Conservation (phyloP, 2,113 vertebrate genomes). For the Acrocephalus kingi region DNA sequence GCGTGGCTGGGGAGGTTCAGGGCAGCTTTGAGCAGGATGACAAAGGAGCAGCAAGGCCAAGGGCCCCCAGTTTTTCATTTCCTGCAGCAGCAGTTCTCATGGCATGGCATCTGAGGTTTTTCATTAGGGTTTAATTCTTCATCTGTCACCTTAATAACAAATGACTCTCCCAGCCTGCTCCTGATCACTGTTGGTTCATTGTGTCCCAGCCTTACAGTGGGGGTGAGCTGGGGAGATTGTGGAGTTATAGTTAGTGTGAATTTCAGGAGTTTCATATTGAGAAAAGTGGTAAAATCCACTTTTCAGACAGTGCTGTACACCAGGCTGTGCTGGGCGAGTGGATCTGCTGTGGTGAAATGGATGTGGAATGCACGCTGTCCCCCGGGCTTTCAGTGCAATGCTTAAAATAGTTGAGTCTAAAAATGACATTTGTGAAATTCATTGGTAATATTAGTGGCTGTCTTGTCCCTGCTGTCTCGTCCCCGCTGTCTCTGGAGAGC, state of each 20-base stretch:
- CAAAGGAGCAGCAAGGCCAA: background rate
- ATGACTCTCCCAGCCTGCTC: background rate
- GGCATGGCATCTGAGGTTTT: background rate
- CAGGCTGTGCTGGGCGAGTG: background rate
- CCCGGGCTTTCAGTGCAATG: background rate
- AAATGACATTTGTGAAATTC: conserved; percentile 61
- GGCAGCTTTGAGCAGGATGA: background rate
- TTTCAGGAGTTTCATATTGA: background rate
- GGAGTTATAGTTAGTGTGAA: background rate
- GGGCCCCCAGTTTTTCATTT: conserved; percentile 17
- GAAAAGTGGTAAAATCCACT: background rate
- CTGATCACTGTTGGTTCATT: too few relatives aligned
- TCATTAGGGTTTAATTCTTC: background rate
- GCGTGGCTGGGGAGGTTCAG: accelerated
- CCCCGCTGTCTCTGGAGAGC: conserved; percentile 17
- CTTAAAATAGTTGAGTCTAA: conserved; percentile 54
- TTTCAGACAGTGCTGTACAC: background rate
- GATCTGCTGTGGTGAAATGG: background rate
- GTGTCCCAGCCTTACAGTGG: background rate
- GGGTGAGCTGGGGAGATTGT: background rate
- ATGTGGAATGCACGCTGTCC: background rate
- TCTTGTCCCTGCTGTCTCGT: conserved; percentile 45
- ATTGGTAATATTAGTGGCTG: conserved; percentile 40
- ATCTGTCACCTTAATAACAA: background rate
- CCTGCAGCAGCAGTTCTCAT: background rate